Base-by-base conservation (phyloP, 2,797 vertebrate species). In the Australoheros facetus region DNA sequence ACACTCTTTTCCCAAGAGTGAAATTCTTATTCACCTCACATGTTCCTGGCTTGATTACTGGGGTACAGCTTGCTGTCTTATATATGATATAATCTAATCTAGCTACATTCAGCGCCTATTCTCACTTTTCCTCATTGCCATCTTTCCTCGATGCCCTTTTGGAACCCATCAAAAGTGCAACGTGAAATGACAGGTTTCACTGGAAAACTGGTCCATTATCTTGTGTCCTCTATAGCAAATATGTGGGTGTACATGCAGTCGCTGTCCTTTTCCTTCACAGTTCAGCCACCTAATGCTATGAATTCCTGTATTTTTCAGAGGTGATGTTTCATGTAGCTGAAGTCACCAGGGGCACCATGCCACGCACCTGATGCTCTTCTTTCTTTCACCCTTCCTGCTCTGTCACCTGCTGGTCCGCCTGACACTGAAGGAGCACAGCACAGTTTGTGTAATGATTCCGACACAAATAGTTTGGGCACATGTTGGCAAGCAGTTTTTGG, bases 341-440 rank as follows among this genome's bases (percentile, higher is more conserved):
- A 78, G 84, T 82, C 81, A 82, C 71, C 39, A 2, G 11, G 37
- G 4, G 34, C 55, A 30, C 30, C 3, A 2, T 10, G 16, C 30
- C 66, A 2, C 64, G 56, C 78, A 83, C 77, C 79, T 79, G 79
- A 54, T 80, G 83, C 79, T 81, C 69, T 39, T 55, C n/a, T 83
- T 86, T 73, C 56, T 78, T n/a, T 59, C 55, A 34, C 69, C 73
- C 71, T 73, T 57, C 7, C 60, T 28, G 62, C 78, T 62, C 60
- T 28, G 23, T 75, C 72, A 69, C 70, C 57, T 54, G 5, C 77
- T 79, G 76, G 64, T 37, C 57, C 6, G 55, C 19, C 42, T 32
- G 54, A 79, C 78, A 6, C 45, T 34, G 79, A 66, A 54, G 54
- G 85, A 80, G 77, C 73, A 42, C 30, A 11, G 45, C 56, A 7